Evolutionary conservation across 2,797 vertebrate species (phyloP), one percentile per base, ranked within the genome.

Genomic region (Rhinoraja longicauda): DNA sequence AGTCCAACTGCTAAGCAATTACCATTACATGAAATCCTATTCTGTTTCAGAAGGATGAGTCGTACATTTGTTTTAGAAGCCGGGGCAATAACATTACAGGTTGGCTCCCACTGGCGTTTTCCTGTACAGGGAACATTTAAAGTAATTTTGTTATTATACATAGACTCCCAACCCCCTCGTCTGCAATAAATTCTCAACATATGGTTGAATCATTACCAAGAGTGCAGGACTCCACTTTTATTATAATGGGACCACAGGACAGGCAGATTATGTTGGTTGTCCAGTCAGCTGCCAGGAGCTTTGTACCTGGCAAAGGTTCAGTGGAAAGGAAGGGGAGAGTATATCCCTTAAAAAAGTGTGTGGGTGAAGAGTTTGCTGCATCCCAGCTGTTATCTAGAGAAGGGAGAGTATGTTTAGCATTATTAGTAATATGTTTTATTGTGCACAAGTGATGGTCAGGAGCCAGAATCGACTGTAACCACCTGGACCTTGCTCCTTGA

Each of bases 121-220:
- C 84, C n/a, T 88, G 84, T 64, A 67, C 62, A 67, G 84, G 84
- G 84, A 88, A 88, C 62, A n/a, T 21, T 88, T 67, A 88, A 88
- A 88, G 62, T 64, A 86, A 86, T 86, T 86, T 64, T 59, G 62
- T 88, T 88, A 67, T 67, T 67, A 62, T 88, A 88, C 59, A 88
- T 32, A n/a, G 17, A 67, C 84, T 88, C 62, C n/a, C 62, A 88
- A 88, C 32, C 62, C 84, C 8, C 84, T 67, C 64, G 32, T 59
- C 62, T 67, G 84, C n/a, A 88, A 88, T 88, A 88, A 67, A 88
- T 88, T 88, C 59, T 88, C 84, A 67, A 88, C 84, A 88, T 88
- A 64, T 88, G 62, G n/a, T 88, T 32, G 84, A 88, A 32, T 67
- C 62, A 88, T 88, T 67, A n/a, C n/a, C 62, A 57, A 29, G 32